Evolutionary conservation across 1,140 invertebrate genomes (phyloP).

Genomic region (Saccostrea echinata): DNA sequence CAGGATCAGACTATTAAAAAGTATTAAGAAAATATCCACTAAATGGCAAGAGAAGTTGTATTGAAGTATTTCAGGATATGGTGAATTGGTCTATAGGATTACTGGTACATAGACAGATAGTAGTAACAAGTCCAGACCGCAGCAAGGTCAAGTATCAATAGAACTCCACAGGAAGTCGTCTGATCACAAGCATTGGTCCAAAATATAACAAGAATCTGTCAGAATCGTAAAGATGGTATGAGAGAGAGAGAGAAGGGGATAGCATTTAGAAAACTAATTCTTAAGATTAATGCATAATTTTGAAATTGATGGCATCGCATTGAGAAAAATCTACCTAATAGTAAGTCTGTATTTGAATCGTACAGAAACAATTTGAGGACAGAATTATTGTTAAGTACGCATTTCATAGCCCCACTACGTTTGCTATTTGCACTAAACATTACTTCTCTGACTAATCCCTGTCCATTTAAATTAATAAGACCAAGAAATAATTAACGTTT

Average conservation of each 20-base stretch:
- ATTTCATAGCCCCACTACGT: background rate
- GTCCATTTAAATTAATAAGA: constrained; percentile 23
- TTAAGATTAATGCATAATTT: too few species aligned
- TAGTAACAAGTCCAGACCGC: constrained; percentile 1
- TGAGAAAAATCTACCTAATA: too few species aligned
- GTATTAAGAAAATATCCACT: constrained; percentile 30
- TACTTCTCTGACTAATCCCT: constrained; percentile 10
- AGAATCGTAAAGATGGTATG: background rate
- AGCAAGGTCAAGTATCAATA: constrained; percentile 17
- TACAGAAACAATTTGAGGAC: too few species aligned
- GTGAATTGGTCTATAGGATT: constrained; percentile 19
- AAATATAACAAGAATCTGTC: background rate
- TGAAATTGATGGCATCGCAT: too few species aligned
- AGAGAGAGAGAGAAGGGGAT: background rate
- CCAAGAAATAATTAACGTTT: constrained; percentile 8
- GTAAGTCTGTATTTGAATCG: too few species aligned
- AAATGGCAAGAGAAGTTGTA: constrained; percentile 30
- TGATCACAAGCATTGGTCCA: background rate
- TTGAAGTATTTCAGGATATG: constrained; percentile 20
- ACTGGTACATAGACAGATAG: constrained; percentile 6
- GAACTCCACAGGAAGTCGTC: background rate
- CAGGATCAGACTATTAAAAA: constrained; percentile 30
- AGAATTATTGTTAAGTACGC: too few species aligned
- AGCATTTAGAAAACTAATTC: background rate
- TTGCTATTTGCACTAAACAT: background rate